phyloP scores from a whole-genome alignment of 2,888 invertebrate species.

The Eilema sororculum region DNA sequence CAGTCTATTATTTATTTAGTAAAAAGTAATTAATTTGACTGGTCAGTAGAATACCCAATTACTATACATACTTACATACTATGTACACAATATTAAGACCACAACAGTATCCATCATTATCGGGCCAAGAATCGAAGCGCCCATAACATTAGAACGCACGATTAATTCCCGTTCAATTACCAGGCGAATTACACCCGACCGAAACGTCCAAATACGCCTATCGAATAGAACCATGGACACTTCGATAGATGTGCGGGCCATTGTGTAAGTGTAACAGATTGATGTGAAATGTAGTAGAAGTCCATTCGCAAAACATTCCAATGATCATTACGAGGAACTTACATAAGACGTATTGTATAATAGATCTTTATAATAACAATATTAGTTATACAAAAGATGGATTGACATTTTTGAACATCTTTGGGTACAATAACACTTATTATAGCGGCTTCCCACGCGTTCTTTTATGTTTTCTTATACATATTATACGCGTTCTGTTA shows the following conservation, averaged over 20 bases:
- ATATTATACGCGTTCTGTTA: too few relatives aligned
- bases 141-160: constrained; percentile 10
- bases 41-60: too few relatives aligned
- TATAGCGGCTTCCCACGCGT: too few relatives aligned
- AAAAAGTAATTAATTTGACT: too few relatives aligned
- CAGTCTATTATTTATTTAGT: too few relatives aligned
- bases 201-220: neutral
- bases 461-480: too few relatives aligned
- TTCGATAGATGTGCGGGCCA: neutral
- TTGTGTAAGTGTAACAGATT: constrained; percentile 1
- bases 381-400: neutral
- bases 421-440: too few relatives aligned
- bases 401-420: too few relatives aligned
- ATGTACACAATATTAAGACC: neutral
- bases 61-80: neutral
- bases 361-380: neutral
- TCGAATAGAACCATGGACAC: neutral
- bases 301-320: neutral
- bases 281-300: constrained; percentile 3
- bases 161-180: constrained; percentile 14
- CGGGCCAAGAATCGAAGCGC: neutral
- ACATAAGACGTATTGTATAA: neutral
- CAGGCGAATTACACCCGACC: constrained; percentile 12
- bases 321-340: neutral
- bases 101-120: neutral